A percentile compares a stretch with the other conserved stretches of the same genome.
phyloP scores from a whole-genome alignment of 2,888 invertebrate species.

The Limenitis camilla region DNA sequence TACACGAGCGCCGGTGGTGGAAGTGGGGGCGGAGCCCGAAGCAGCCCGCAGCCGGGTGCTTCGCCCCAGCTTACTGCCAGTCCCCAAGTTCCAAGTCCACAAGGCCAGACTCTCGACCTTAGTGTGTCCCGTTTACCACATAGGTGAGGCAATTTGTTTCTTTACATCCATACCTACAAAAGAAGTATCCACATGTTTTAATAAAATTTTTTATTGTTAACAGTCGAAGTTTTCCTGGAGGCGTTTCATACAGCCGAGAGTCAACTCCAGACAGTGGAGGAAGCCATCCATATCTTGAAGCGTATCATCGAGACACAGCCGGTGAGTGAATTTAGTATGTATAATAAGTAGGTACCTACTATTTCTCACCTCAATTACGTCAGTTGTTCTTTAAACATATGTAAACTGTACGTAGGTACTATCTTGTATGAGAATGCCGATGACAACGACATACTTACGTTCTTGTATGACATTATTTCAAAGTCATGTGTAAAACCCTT shows the following conservation, averaged over 20 bases:
- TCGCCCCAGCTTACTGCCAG: slow-evolving; percentile 87
- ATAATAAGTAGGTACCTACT: not conserved
- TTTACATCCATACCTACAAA: slow-evolving; percentile 6
- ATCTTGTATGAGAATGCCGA: too few relatives aligned
- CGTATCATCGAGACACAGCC: slow-evolving; percentile 86
- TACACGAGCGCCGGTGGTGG: slow-evolving; percentile 85
- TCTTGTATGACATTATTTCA: not conserved
- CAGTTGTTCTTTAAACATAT: too few relatives aligned
- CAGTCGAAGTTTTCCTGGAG: slow-evolving; percentile 78
- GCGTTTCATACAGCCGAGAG: slow-evolving; percentile 86
- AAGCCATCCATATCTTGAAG: slow-evolving; percentile 88
- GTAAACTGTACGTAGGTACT: too few relatives aligned
- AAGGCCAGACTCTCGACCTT: slow-evolving; percentile 91
- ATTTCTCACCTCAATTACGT: too few relatives aligned
- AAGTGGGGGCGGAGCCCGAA: slow-evolving; percentile 79
- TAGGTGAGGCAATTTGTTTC: slow-evolving; percentile 77
- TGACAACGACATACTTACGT: not conserved
- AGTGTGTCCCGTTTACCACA: slow-evolving; percentile 90
- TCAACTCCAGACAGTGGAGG: slow-evolving; percentile 92
- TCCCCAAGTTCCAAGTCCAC: slow-evolving; percentile 92
- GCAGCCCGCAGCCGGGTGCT: slow-evolving; percentile 89
- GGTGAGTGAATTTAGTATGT: slow-evolving; percentile 70
- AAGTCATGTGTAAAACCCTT: not conserved
- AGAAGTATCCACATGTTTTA: slow-evolving; percentile 15
- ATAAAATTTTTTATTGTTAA: slow-evolving; percentile 5